Conservation (phyloP, 2,797 vertebrate genomes). For the Bradypodion pumilum region DNA sequence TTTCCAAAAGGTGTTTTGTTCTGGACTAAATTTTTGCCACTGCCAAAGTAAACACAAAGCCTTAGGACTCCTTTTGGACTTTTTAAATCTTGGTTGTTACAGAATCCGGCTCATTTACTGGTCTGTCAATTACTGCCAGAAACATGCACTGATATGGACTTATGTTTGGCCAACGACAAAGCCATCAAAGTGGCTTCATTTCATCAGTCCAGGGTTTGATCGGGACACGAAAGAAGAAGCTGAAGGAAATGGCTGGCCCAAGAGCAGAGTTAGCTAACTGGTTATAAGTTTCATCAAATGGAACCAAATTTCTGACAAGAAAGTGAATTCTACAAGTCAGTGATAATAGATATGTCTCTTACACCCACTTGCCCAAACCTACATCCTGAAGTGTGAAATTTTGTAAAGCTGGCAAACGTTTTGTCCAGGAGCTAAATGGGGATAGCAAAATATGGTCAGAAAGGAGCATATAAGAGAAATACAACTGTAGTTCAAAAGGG, state of each 20-base stretch:
- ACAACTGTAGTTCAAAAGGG: too few relatives aligned
- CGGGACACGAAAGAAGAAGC: too few relatives aligned
- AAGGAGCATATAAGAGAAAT: too few relatives aligned
- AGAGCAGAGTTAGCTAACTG: neutral
- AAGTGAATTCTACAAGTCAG: neutral
- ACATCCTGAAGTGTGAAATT: neutral
- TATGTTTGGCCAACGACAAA: too few relatives aligned
- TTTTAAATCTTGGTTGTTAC: too few relatives aligned
- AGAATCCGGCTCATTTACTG: too few relatives aligned
- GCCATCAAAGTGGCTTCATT: too few relatives aligned
- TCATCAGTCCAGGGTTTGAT: too few relatives aligned
- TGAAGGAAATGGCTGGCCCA: neutral
- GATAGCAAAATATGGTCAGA: too few relatives aligned
- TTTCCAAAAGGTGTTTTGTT: neutral
- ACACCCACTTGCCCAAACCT: neutral
- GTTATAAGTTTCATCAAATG: neutral
- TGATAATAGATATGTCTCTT: neutral
- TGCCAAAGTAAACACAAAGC: too few relatives aligned
- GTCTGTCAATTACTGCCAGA: too few relatives aligned
- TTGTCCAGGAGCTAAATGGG: neutral
- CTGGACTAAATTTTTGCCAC: neutral
- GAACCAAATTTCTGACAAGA: neutral
- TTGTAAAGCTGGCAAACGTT: neutral
- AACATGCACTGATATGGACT: too few relatives aligned
- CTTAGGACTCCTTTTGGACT: neutral